Evolutionary conservation across 2,888 invertebrate species (phyloP), one percentile per base, ranked within the genome.

Genomic region (Hemaris fuciformis): DNA sequence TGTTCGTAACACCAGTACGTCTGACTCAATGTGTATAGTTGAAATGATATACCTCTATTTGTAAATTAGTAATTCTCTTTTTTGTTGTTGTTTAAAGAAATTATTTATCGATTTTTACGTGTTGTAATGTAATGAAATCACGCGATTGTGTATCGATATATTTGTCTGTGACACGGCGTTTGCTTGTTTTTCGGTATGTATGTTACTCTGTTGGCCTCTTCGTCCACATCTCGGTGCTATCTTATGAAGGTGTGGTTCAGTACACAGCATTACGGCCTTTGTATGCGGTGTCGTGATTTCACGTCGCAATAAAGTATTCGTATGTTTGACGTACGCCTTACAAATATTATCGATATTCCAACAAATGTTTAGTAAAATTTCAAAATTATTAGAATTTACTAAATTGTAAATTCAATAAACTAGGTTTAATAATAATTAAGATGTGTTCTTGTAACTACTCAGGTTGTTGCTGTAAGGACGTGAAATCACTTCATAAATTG

Each of bases 21-120:
- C 31, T 10, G 53, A 20, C 18, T 18, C 53, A 27, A 23, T 62
- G 56, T 79, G 79, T 80, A 78, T 72, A 81, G 76, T 74, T 71
- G 61, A 74, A 73, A 71, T 70, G 75, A 77, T 77, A 53, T 76
- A 75, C 76, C 72, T 73, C 70, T 67, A 62, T 64, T 75, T 83
- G 79, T 86, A 82, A 77, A 83, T 79, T 83, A 77, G 66, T 72
- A 70, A 70, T 74, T 53, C 18, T 48, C 48, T 53, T 53, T 53
- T 81, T 71, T 72, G 68, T 72, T 85, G 79, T 86, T 79, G 75
- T 85, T 84, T 80, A 80, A 79, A 25, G 5, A 80, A 74, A 72
- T 81, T 83, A 81, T 84, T 67, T 70, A 71, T 71, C 68, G 60
- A 68, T 66, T 66, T 67, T 59, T 65, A 67, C 66, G 64, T 72